phyloP scores from a whole-genome alignment of 2,888 invertebrate species.

The Drosophila suboccidentalis region DNA sequence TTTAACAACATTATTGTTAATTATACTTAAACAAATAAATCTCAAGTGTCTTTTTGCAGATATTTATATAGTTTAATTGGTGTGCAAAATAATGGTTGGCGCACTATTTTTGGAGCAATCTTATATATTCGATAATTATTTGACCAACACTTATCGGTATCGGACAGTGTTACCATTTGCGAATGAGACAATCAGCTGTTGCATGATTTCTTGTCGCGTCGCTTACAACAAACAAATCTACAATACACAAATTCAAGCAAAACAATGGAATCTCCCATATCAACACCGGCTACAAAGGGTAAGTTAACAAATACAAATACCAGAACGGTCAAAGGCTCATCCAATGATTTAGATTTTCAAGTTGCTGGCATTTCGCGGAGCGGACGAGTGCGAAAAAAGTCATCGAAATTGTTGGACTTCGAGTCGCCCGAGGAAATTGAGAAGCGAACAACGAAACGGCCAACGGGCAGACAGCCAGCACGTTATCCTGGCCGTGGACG shows the following conservation, averaged over 20 bases:
- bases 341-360: constrained; percentile 88
- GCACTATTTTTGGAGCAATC: neutral
- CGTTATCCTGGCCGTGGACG: constrained; percentile 64
- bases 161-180: constrained; percentile 18
- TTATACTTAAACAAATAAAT: neutral
- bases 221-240: constrained; percentile 53
- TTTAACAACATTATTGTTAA: no score
- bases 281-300: constrained; percentile 38
- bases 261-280: constrained; percentile 51
- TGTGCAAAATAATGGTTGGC: neutral
- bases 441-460: constrained; percentile 63
- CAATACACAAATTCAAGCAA: constrained; percentile 38
- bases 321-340: neutral
- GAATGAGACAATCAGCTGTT: constrained; percentile 42
- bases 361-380: constrained; percentile 95
- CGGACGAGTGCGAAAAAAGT: constrained; percentile 96
- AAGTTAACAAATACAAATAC: neutral
- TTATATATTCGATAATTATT: neutral
- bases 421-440: constrained; percentile 95
- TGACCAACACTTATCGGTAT: neutral
- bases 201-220: constrained; percentile 44
- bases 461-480: constrained; percentile 46
- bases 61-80: no score
- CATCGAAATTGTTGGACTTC: constrained; percentile 97
- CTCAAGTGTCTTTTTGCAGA: neutral